Base-by-base conservation (phyloP, 1,140 invertebrate species). In the Pteromalus puparum region DNA sequence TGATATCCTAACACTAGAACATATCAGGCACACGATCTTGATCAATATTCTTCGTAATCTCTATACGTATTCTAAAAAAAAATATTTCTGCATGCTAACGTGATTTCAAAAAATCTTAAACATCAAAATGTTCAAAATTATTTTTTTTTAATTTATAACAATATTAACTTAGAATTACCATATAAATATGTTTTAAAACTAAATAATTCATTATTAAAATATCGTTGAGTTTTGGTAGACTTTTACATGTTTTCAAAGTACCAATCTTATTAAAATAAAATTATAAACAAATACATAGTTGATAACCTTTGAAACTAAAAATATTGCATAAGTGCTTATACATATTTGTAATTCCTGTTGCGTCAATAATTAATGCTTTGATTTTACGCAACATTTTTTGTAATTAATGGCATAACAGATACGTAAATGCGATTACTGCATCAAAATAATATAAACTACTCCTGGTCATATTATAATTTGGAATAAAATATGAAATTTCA, bases 1-100 rank as follows among this genome's bases (percentile, higher is more conserved):
- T n/a, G 5, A 83, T 65, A 83, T 83, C 28, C 75, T 83, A 83
- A 83, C 75, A 83, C 74, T 83, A 83, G 34, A 82, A 77, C 73
- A 77, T 77, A 83, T 83, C 77, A 77, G 61, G 73, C 81, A 83
- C 65, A 77, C 53, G 38, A 68, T 83, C 76, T 77, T 67, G 65
- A 76, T 53, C 26, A 72, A 38, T 48, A 77, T 48, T 68, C 53
- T 53, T 13, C 12, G 46, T 75, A 73, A 65, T 75, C 30, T 26
- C 30, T 65, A 82, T 67, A 38, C n/a, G n/a, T 42, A 75, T 26
- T 65, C 7, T 81, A 81, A 53, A 74, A 74, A 74, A 38, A 46
- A 53, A 74, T 4, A 10, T 46, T 75, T 3, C 0, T 53, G 26
- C 46, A 21, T 48, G 34, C 1, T 24, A 24, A 74, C 5, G 1